Evolutionary conservation across 2,113 vertebrate genomes (phyloP).

Genomic region (Stegastes partitus): DNA sequence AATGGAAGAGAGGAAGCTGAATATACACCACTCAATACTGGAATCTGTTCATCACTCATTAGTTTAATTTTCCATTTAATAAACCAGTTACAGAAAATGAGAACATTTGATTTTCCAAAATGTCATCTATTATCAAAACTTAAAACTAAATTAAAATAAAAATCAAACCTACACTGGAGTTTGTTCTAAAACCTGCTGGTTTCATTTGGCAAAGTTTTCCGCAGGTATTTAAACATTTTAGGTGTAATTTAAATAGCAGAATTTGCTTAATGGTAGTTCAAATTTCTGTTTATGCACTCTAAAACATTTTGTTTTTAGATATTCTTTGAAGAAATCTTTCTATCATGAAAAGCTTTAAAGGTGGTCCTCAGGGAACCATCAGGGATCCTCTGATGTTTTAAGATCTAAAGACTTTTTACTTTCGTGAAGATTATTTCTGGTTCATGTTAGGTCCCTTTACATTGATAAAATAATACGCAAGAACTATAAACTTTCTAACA

Average conservation of each 20-base stretch:
- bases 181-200: no score
- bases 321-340: neutral
- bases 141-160: no score
- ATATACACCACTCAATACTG: no score
- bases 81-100: no score
- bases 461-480: neutral
- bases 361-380: slow-evolving; percentile 2
- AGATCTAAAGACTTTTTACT: neutral
- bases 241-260: neutral
- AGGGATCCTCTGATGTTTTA: neutral
- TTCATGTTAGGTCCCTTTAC: slow-evolving; percentile 2
- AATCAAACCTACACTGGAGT: no score
- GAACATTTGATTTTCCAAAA: no score
- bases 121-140: no score
- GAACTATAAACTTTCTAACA: neutral
- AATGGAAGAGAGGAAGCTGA: no score
- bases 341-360: slow-evolving; percentile 5
- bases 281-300: neutral
- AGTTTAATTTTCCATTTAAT: no score
- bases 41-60: no score
- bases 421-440: neutral
- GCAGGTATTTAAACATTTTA: neutral
- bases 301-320: neutral
- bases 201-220: no score
- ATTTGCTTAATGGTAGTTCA: neutral